phyloP scores from a whole-genome alignment of 2,113 vertebrate species.

The Colaptes auratus region DNA sequence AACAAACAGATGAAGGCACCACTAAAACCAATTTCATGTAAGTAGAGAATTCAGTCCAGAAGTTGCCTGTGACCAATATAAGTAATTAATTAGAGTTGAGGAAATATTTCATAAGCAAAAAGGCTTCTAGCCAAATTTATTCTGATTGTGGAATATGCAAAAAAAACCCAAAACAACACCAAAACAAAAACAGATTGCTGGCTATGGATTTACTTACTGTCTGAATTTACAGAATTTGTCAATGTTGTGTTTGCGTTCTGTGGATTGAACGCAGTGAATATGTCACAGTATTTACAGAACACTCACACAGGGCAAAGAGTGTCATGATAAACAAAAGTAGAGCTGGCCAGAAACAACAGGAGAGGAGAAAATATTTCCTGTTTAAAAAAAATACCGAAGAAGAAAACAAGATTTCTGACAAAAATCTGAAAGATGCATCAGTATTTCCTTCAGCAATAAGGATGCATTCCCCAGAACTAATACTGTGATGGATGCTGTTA shows the following conservation, averaged over 20 bases:
- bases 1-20: constrained; percentile 35
- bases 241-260: background rate
- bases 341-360: constrained; percentile 41
- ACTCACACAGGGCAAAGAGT: background rate
- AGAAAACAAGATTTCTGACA: background rate
- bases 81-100: constrained; percentile 58
- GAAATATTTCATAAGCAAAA: constrained; percentile 25
- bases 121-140: background rate
- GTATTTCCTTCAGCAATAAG: background rate
- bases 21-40: constrained; percentile 8
- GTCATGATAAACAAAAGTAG: background rate
- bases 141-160: background rate
- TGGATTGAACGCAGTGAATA: background rate
- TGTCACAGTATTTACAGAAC: background rate
- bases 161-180: background rate
- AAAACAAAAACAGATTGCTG: background rate
- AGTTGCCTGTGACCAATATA: constrained; percentile 1
- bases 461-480: background rate
- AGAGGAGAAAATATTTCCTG: background rate
- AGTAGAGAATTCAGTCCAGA: constrained; percentile 5
- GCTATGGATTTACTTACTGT: background rate
- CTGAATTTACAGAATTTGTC: background rate
- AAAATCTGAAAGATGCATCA: background rate
- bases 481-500: background rate
- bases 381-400: background rate